Conservation (phyloP, 1,140 invertebrate genomes). For the Penaeus vannamei region DNA sequence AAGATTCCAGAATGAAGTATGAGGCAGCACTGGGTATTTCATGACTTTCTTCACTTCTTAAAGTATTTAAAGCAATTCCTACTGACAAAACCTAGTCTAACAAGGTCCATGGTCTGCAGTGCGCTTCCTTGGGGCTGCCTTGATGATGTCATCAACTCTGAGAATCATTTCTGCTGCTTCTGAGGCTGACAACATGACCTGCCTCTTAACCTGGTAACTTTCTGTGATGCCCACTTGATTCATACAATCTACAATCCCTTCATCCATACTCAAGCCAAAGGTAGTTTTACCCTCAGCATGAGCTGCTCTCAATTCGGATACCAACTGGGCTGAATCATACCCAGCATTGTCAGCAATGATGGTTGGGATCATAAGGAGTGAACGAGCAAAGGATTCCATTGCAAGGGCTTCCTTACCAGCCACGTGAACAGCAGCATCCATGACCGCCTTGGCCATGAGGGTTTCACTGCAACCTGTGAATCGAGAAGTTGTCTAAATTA, state of each 20-base stretch:
- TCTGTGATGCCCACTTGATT: slow-evolving; percentile 93
- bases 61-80: too few species aligned
- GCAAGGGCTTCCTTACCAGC: slow-evolving; percentile 97
- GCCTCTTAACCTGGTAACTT: slow-evolving; percentile 96
- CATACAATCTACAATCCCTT: slow-evolving; percentile 89
- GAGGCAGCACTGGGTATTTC: too few species aligned
- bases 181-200: slow-evolving; percentile 93
- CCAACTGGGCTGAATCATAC: slow-evolving; percentile 95
- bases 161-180: slow-evolving; percentile 99
- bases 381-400: slow-evolving; percentile 95
- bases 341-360: slow-evolving; percentile 99
- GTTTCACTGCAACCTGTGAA: slow-evolving; percentile 87
- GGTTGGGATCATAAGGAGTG: slow-evolving; percentile 90
- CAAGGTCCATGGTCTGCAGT: slow-evolving; percentile 89
- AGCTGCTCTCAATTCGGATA: slow-evolving; percentile 90
- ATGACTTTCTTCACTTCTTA: too few species aligned
- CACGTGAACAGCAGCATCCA: slow-evolving; percentile 86
- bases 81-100: slow-evolving; percentile 73
- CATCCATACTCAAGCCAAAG: slow-evolving; percentile 93
- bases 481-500: too few species aligned
- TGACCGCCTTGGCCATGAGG: slow-evolving; percentile 95
- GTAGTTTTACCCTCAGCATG: slow-evolving; percentile 86
- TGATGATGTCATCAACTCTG: slow-evolving; percentile 97
- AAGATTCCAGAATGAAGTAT: too few species aligned
- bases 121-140: slow-evolving; percentile 92